A percentile compares a stretch with the other conserved stretches of the same genome.
phyloP scores from a whole-genome alignment of 2,888 invertebrate genomes.

The Clusia tigrina region DNA sequence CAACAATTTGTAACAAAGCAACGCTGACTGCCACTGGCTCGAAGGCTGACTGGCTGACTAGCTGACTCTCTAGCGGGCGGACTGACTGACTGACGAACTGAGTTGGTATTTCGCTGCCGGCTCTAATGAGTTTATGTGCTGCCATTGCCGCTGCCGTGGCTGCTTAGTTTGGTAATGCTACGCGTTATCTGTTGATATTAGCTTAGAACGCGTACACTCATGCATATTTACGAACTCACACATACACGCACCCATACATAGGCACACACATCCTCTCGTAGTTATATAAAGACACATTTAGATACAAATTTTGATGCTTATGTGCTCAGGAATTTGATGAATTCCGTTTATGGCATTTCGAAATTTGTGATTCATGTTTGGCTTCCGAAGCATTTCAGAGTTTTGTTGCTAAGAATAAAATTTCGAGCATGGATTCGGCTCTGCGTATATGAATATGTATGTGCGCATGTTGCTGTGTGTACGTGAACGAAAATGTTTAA shows the following conservation, averaged over 20 bases:
- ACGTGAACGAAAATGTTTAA: conserved; percentile 40
- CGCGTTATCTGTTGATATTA: conserved; percentile 4
- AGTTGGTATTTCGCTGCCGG: conserved; percentile 30
- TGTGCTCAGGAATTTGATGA: conserved; percentile 4
- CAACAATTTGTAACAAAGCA: not conserved
- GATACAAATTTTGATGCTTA: not conserved
- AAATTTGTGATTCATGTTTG: conserved; percentile 21
- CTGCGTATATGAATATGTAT: too few relatives aligned
- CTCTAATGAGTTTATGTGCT: conserved; percentile 33
- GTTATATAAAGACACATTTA: not conserved
- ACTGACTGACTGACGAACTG: conserved; percentile 32
- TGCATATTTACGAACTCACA: not conserved
- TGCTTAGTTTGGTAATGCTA: not conserved
- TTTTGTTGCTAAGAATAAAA: too few relatives aligned
- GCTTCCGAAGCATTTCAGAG: conserved; percentile 30
- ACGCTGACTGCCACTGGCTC: conserved; percentile 33
- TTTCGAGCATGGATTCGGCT: too few relatives aligned
- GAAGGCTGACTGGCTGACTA: too few relatives aligned
- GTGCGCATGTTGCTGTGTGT: too few relatives aligned
- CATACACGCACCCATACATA: not conserved
- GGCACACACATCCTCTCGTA: not conserved
- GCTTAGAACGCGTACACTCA: not conserved
- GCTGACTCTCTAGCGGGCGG: too few relatives aligned
- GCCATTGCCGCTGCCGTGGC: not conserved
- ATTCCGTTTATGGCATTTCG: conserved; percentile 11